Conservation (phyloP, 2,113 vertebrate genomes). For the Morone saxatilis region DNA sequence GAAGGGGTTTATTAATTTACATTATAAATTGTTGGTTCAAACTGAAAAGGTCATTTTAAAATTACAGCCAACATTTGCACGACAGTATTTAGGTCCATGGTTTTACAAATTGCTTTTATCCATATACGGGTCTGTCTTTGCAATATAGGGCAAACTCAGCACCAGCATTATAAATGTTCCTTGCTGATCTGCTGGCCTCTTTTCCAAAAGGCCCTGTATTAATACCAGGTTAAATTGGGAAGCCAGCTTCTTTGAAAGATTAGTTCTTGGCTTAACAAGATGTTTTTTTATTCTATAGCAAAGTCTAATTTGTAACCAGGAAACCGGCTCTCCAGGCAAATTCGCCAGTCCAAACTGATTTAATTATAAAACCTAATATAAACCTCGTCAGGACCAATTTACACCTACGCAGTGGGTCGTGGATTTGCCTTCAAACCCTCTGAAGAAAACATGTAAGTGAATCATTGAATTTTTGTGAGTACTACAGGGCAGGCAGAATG, state of each 20-base stretch:
- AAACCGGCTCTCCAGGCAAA: neutral
- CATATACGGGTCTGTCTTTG: neutral
- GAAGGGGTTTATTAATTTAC: neutral
- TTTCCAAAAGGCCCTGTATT: conserved; percentile 19
- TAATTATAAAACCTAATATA: conserved; percentile 23
- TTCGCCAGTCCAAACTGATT: conserved; percentile 9
- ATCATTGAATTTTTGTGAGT: conserved; percentile 9
- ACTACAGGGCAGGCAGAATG: conserved; percentile 6
- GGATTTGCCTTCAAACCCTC: conserved; percentile 13
- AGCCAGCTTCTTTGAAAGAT: conserved; percentile 29
- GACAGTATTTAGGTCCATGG: neutral
- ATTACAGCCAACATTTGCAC: neutral
- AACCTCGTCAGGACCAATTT: conserved; percentile 9
- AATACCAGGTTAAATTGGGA: conserved; percentile 32
- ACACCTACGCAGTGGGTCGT: neutral
- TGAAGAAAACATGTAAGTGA: conserved; percentile 9
- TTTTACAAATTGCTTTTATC: conserved; percentile 11
- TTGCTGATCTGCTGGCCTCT: conserved; percentile 31
- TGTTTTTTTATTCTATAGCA: conserved; percentile 26
- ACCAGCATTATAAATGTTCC: conserved; percentile 34
- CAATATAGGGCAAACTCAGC: conserved; percentile 14
- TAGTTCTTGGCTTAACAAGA: conserved; percentile 18
- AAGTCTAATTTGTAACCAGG: conserved; percentile 24
- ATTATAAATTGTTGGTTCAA: neutral
- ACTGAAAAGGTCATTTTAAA: neutral